Evolutionary conservation across 2,113 vertebrate genomes (phyloP), one percentile per base, ranked within the genome.

Genomic region (Scytalopus superciliaris): DNA sequence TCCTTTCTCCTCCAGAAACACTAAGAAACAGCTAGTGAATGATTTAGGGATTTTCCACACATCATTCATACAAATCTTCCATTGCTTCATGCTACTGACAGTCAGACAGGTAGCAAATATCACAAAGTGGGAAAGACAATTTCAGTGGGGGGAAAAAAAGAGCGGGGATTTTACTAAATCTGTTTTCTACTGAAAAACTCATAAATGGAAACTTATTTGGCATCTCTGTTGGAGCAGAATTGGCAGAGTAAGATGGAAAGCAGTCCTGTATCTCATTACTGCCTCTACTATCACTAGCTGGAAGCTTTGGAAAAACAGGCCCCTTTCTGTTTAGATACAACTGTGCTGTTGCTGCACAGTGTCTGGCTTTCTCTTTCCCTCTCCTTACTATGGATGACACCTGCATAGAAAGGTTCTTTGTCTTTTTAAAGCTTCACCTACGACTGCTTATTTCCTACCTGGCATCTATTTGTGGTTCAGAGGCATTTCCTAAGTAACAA

Each of bases 171-270:
- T 92, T 66, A 28, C 25, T 82, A 73, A 92, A 82, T 66, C 53
- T 94, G 69, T 84, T 93, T 96, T 96, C 81, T 95, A 42, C 84
- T 22, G 40, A 75, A 95, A 93, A 78, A 31, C n/a, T 91, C 70
- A 70, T 63, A 96, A 91, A 82, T 79, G 84, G 91, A 93, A 96
- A 95, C 12, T 89, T 89, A 87, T 56, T 97, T 93, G 91, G 91
- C 74, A 73, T 87, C 77, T 94, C 79, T 72, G 12, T 25, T 87
- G 76, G n/a, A 94, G 74, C 45, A 76, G 74, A 84, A 91, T 87
- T 96, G 95, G 96, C 93, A 95, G 74, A 64, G 21, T 35, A 79
- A 86, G 77, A 94, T 85, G 84, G 94, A 97, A 96, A 97, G 77
- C 66, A 87, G 78, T 47, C 83, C 74, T 94, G 74, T 95, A 87